These are phyloP conservation scores for Drosophila monieri DNA, from an alignment of 2,888 invertebrate species.

Conservation along the genomic window DNA sequence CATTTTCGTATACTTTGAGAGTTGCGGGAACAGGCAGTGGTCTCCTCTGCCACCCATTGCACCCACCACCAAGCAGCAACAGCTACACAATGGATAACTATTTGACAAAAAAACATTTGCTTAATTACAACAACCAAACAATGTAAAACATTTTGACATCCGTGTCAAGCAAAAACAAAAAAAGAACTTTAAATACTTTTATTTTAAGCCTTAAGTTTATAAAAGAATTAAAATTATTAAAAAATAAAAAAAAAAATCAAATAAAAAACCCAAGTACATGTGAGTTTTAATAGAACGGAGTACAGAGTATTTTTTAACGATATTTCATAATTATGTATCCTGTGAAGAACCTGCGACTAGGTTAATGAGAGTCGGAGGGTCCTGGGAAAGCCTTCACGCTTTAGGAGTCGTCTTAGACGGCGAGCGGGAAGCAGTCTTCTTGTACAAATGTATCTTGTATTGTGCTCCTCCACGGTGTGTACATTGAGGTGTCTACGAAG, in stretches of 20 bases:
- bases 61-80: constrained; percentile 56
- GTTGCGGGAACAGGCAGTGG: constrained; percentile 54
- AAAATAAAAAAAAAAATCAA: constrained; percentile 68
- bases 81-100: constrained; percentile 69
- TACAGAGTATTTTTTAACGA: too few relatives aligned
- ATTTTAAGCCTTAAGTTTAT: constrained; percentile 84
- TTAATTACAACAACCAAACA: constrained; percentile 67
- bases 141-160: constrained; percentile 80
- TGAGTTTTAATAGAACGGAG: background rate
- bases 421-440: too few relatives aligned
- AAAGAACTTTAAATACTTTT: constrained; percentile 83
- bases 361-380: too few relatives aligned
- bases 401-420: too few relatives aligned
- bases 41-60: constrained; percentile 24
- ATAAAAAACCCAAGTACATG: constrained; percentile 11
- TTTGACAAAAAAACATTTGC: constrained; percentile 66
- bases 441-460: too few relatives aligned
- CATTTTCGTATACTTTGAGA: constrained; percentile 77
- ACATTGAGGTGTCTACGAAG: too few relatives aligned
- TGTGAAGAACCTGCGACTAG: too few relatives aligned
- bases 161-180: constrained; percentile 79
- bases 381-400: too few relatives aligned
- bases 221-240: constrained; percentile 83
- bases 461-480: too few relatives aligned
- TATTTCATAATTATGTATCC: too few relatives aligned